phyloP scores from a whole-genome alignment of 2,797 vertebrate genomes.

The Helostoma temminkii region DNA sequence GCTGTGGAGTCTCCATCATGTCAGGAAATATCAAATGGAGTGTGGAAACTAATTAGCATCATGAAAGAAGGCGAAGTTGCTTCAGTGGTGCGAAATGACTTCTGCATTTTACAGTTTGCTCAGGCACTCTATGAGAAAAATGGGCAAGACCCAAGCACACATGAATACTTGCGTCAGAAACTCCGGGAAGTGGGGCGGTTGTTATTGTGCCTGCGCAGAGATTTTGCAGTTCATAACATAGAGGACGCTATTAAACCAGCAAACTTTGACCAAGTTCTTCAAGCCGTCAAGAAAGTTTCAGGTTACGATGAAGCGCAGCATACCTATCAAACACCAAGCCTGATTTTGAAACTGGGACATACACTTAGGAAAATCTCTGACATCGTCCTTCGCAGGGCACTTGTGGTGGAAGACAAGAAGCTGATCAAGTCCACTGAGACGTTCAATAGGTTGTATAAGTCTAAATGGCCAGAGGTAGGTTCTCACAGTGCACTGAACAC shows the following conservation, averaged over 20 bases:
- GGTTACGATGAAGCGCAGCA: slow-evolving; percentile 43
- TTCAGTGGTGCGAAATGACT: slow-evolving; percentile 43
- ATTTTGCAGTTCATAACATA: slow-evolving; percentile 37
- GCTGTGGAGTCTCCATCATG: background rate
- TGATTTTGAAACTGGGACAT: slow-evolving; percentile 53
- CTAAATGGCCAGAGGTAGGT: slow-evolving; percentile 31
- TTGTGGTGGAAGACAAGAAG: slow-evolving; percentile 53
- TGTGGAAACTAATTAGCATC: slow-evolving; percentile 52
- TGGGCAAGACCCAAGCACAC: slow-evolving; percentile 46
- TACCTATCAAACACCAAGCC: slow-evolving; percentile 41
- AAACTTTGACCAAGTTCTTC: slow-evolving; percentile 46
- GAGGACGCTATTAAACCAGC: slow-evolving; percentile 51
- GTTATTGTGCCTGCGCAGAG: slow-evolving; percentile 26
- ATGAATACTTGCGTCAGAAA: slow-evolving; percentile 49
- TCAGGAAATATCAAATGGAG: slow-evolving; percentile 22
- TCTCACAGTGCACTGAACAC: slow-evolving; percentile 29
- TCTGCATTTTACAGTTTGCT: slow-evolving; percentile 43
- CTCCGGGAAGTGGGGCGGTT: slow-evolving; percentile 41
- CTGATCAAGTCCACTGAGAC: slow-evolving; percentile 39
- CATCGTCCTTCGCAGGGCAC: slow-evolving; percentile 51
- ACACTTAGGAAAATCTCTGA: slow-evolving; percentile 46
- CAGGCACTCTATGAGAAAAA: slow-evolving; percentile 55
- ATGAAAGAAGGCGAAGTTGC: slow-evolving; percentile 64
- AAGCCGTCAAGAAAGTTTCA: slow-evolving; percentile 46
- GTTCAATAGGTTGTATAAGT: slow-evolving; percentile 53